Base-by-base conservation (phyloP, 2,797 vertebrate species). In the Neosalanx taihuensis region DNA sequence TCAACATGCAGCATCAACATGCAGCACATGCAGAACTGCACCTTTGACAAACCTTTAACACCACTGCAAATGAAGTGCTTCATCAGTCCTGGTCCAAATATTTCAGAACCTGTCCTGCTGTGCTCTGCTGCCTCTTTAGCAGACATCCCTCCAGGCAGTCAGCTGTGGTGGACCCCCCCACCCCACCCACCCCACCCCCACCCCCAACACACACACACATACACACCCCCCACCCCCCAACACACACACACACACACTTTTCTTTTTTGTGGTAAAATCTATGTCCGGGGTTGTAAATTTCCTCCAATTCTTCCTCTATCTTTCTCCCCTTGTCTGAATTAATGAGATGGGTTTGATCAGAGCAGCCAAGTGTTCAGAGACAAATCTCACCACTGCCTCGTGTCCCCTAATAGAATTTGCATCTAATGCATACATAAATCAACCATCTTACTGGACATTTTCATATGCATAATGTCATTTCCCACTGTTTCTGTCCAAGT, bases 361-460 rank as follows among this genome's bases (percentile, higher is more conserved):
- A 95, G 96, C 96, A 97, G 96, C 95, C 96, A 96, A 97, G 96
- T 99, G 96, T 97, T 99, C 95, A 95, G 94, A 93, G 96, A 93
- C 94, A 95, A 98, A 97, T 98, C 96, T 96, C 95, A 94, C 96
- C 94, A 96, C 95, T 82, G 96, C 94, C 95, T 95, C 94, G 94
- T 95, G 96, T 96, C 94, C 95, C 93, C 96, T 98, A 99, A 99
- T 99, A 97, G 96, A 98, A 99, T 99, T 98, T 99, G 96, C 96
- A 98, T 98, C 97, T 99, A 98, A 99, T 99, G 96, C 96, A 99
- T 99, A 97, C 96, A 99, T 99, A 99, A 99, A 98, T 99, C 97
- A 98, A 97, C 98, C 96, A 98, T 99, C 96, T 98, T 98, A 97
- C 96, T 97, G 96, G 97, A 99, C 96, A 99, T 98, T 98, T 99